Base-by-base conservation (phyloP, 2,113 vertebrate genomes). In the Garra rufa region DNA sequence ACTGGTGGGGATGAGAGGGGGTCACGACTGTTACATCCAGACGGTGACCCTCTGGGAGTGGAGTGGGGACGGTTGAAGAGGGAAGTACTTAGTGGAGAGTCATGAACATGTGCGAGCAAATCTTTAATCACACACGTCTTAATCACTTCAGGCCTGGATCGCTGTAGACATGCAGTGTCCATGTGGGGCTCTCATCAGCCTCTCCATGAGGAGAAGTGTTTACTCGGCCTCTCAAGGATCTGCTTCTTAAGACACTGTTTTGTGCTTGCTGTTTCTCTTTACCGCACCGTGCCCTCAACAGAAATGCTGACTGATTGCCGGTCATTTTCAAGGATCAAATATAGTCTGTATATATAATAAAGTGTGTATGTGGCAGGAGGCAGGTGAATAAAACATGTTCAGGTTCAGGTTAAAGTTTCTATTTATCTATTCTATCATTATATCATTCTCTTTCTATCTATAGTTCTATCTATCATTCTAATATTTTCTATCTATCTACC, bases 111-210 rank as follows among this genome's bases (percentile, higher is more conserved):
- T 65, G 85, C 88, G 84, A 88, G 88, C 84, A 87, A 92, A 88
- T 89, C 88, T 90, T 92, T 93, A 90, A 93, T 92, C 92, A 92
- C 81, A 90, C 85, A 90, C 90, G 87, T 88, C 86, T 92, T 92
- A 93, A 95, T 94, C 93, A 94, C 89, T 86, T 87, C 71, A 83
- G 89, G 89, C 86, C 82, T 71, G 74, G 21, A 75, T 78, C 85
- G 9, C 87, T 76, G 43, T 76, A 41, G 59, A 82, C 61, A 83
- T 69, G 67, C 78, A 75, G 81, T 77, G 88, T 84, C 87, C 87
- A 87, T 46, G 75, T 86, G 86, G 84, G 55, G 82, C 84, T 80
- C 91, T 94, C 92, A 93, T 94, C 93, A 94, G 81, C 38, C 87
- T 79, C 88, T 85, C 67, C 46, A 30, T 41, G 28, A 70, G 46